Base-by-base conservation (phyloP, 2,888 invertebrate species). In the Morinoia aosen region DNA sequence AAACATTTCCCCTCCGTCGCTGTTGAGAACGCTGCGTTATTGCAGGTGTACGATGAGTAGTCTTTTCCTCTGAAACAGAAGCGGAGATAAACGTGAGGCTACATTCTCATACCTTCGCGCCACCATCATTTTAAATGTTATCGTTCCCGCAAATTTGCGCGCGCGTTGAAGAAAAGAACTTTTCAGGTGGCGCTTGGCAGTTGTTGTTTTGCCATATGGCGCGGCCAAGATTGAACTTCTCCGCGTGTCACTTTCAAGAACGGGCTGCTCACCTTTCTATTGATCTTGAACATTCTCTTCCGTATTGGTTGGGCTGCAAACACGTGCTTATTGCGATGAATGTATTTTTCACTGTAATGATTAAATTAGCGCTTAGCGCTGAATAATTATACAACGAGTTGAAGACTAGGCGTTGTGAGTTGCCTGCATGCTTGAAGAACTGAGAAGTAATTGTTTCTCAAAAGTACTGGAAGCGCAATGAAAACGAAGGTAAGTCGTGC, bases 251-350 rank as follows among this genome's bases (percentile, higher is more conserved):
- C 90, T 90, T 90, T 90, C 90, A 90, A 19, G 14, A 90, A 39
- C 90, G 39, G 40, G 40, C 90, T 39, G 11, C 40, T 90, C 39
- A 90, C 48, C 90, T 90, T 90, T 90, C 90, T 90, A 90, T 90
- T 90, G 90, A 90, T 90, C 90, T 48, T 90, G 40, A 90, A 48
- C 90, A 90, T 48, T 90, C 90, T 16, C 90, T 90, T 90, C 48
- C 48, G 90, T 76, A 76, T 61, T 61, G 33, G 76, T 19, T 33
- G 25, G 76, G 33, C 0, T 76, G 33, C 76, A 76, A 33, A 40
- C 39, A 90, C 90, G 90, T 90, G 10, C 90, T 14, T 90, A 19
- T 48, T 90, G 90, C 90, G 10, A 90, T 90, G 8, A 40, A 40
- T 40, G 90, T 90, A 0, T 48, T 39, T 12, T 48, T 8, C n/a